phyloP scores from a whole-genome alignment of 2,797 vertebrate species.

The Gallirallus australis region DNA sequence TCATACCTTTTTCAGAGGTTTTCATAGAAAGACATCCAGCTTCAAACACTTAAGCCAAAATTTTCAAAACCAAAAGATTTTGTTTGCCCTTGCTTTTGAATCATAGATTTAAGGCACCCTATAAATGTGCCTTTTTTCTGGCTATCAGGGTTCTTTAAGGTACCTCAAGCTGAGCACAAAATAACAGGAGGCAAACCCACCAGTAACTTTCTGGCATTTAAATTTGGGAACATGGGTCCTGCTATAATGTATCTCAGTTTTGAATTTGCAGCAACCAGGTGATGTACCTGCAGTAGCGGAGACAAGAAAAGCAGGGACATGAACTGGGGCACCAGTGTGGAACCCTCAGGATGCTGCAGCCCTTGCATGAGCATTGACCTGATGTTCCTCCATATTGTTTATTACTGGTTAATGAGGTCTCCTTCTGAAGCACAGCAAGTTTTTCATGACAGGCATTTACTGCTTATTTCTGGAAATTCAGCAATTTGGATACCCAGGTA shows the following conservation, averaged over 20 bases:
- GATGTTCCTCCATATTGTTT: background rate
- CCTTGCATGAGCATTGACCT: accelerated
- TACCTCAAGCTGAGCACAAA: background rate
- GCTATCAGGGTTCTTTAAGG: background rate
- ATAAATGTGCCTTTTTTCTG: background rate
- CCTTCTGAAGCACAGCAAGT: background rate
- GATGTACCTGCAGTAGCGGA: background rate
- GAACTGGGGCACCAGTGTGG: background rate
- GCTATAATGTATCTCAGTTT: background rate
- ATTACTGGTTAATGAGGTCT: background rate
- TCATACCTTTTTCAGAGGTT: background rate
- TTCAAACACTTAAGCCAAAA: background rate
- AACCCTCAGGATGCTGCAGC: background rate
- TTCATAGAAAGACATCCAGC: background rate
- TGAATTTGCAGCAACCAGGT: background rate
- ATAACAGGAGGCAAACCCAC: background rate
- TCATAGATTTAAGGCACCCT: background rate
- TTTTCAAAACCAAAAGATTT: background rate
- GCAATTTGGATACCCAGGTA: background rate
- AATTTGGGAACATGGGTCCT: background rate
- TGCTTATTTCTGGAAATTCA: background rate
- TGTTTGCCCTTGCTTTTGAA: background rate
- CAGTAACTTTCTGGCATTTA: background rate
- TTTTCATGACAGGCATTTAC: background rate
- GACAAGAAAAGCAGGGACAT: background rate